phyloP scores from a whole-genome alignment of 2,888 invertebrate species.

The Patella caerulea region DNA sequence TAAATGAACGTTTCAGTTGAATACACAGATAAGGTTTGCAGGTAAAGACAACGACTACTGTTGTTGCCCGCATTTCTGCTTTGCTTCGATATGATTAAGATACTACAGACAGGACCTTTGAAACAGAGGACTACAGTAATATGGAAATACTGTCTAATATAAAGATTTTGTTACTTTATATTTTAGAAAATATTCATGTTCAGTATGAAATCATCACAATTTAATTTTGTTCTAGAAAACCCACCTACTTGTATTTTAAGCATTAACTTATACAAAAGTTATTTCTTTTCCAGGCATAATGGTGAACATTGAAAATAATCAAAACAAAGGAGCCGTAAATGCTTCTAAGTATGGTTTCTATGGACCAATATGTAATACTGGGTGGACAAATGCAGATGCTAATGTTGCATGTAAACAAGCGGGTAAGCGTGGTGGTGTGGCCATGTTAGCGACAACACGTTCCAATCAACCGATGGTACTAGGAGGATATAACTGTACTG shows the following conservation, averaged over 20 bases:
- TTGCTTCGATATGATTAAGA: no score
- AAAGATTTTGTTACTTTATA: no score
- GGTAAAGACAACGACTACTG: no score
- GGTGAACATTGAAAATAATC: not conserved
- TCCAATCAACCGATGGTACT: slow-evolving; percentile 42
- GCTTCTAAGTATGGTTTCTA: slow-evolving; percentile 80
- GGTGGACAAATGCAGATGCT: slow-evolving; percentile 58
- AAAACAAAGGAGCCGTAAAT: slow-evolving; percentile 76
- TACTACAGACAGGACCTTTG: no score
- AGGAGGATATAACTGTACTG: slow-evolving; percentile 51
- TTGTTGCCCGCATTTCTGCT: no score
- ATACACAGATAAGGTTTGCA: no score
- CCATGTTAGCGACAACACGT: not conserved
- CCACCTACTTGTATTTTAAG: not conserved
- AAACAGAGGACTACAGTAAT: no score
- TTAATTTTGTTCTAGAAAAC: no score
- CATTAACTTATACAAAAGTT: not conserved
- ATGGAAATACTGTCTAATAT: no score
- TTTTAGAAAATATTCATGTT: no score
- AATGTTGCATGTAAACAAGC: slow-evolving; percentile 25
- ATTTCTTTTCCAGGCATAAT: not conserved
- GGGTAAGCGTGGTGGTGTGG: slow-evolving; percentile 19
- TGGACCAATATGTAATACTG: slow-evolving; percentile 75
- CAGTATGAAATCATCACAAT: no score
- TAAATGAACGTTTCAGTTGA: no score